Conservation (phyloP, 2,113 vertebrate species). For the Capreolus pygargus region DNA sequence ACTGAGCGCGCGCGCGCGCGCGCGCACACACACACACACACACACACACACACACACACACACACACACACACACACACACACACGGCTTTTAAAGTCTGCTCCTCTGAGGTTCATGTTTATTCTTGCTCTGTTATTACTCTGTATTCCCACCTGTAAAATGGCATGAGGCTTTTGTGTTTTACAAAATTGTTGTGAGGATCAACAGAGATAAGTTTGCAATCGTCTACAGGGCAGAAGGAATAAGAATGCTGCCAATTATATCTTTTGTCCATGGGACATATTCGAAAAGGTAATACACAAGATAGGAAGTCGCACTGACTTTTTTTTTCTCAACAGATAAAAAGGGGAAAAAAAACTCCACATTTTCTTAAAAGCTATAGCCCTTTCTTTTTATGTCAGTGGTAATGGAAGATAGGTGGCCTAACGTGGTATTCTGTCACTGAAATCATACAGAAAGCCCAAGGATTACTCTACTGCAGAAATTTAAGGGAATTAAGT, state of each 20-base stretch:
- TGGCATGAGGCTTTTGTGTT: not conserved
- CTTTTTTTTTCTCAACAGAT: not conserved
- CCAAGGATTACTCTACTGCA: not conserved
- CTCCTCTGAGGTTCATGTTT: not conserved
- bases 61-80: not conserved
- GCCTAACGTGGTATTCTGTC: conserved; percentile 36
- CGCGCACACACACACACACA: too few species aligned
- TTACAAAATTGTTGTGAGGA: not conserved
- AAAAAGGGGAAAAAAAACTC: not conserved
- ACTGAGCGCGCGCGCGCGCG: not conserved
- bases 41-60: too few species aligned
- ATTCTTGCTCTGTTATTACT: not conserved
- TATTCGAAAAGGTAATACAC: not conserved
- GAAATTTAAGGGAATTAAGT: conserved; percentile 1
- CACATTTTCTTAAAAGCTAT: conserved; percentile 28
- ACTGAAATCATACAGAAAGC: not conserved
- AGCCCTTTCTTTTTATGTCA: conserved; percentile 37
- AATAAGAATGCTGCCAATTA: not conserved
- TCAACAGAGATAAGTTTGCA: not conserved
- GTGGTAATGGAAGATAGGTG: conserved; percentile 34
- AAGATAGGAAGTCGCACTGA: not conserved
- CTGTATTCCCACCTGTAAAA: not conserved
- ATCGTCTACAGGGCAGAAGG: not conserved
- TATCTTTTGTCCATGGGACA: not conserved
- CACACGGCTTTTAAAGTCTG: not conserved